These are phyloP conservation scores for Yponomeuta malinellus DNA, from an alignment of 2,888 invertebrate genomes.

Conservation along the genomic window DNA sequence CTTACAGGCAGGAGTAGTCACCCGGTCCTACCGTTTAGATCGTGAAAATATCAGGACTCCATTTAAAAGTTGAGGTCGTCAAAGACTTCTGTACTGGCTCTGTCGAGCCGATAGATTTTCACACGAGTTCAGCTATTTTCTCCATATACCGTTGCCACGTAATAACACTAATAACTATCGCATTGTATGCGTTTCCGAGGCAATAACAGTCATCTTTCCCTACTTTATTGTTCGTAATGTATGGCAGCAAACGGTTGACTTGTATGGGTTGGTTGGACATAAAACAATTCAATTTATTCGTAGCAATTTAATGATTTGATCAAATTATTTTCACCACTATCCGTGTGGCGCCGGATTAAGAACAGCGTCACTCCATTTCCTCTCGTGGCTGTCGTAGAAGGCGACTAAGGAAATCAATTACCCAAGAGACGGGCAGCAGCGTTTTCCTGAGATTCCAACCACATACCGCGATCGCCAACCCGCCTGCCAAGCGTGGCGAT, in stretches of 20 bases:
- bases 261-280: neutral
- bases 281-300: neutral
- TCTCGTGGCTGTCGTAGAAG: no score
- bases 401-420: no score
- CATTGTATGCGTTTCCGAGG: neutral
- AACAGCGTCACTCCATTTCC: no score
- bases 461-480: no score
- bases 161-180: slow-evolving; percentile 8
- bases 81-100: neutral
- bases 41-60: no score
- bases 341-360: no score
- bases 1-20: no score
- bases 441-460: no score
- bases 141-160: slow-evolving; percentile 4
- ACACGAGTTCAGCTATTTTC: neutral
- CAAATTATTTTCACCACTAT: no score
- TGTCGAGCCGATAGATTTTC: neutral
- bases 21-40: no score
- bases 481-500: no score
- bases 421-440: no score
- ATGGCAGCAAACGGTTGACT: neutral
- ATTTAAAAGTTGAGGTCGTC: neutral
- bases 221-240: neutral
- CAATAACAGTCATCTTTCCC: slow-evolving; percentile 2
- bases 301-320: neutral